Evolutionary conservation across 2,113 vertebrate species (phyloP).

Genomic region (Rhegmatorhina hoffmannsi): DNA sequence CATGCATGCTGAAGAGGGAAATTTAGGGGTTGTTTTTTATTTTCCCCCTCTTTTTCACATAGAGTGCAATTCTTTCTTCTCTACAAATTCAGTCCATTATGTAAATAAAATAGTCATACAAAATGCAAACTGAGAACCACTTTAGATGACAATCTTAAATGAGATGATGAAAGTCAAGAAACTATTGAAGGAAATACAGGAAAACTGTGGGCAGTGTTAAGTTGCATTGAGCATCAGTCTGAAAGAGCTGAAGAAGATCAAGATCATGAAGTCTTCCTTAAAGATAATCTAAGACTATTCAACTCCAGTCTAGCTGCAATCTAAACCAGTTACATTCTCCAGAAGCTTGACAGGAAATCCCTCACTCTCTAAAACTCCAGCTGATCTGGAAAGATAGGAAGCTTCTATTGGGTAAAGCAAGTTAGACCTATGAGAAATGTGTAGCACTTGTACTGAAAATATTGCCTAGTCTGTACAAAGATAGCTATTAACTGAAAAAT

Average conservation of each 20-base stretch:
- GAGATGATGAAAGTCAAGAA: background rate
- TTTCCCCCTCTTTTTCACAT: background rate
- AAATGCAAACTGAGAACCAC: background rate
- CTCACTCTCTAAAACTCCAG: background rate
- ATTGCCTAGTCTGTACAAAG: background rate
- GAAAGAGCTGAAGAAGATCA: background rate
- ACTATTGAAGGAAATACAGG: background rate
- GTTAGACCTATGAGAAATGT: background rate
- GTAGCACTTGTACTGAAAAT: background rate
- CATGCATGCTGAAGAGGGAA: background rate
- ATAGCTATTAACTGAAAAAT: background rate
- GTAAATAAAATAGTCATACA: background rate
- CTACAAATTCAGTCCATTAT: background rate
- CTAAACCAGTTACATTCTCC: background rate
- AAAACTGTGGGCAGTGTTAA: background rate
- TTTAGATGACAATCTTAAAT: background rate
- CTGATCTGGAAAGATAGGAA: background rate
- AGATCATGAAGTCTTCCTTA: background rate
- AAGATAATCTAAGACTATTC: background rate
- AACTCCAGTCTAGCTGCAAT: background rate
- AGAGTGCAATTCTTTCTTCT: background rate
- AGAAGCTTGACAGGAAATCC: background rate
- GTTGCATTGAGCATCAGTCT: background rate
- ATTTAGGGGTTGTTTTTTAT: background rate
- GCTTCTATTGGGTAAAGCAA: background rate